phyloP scores from a whole-genome alignment of 2,797 vertebrate genomes.

The Brachyrhaphis roseni region DNA sequence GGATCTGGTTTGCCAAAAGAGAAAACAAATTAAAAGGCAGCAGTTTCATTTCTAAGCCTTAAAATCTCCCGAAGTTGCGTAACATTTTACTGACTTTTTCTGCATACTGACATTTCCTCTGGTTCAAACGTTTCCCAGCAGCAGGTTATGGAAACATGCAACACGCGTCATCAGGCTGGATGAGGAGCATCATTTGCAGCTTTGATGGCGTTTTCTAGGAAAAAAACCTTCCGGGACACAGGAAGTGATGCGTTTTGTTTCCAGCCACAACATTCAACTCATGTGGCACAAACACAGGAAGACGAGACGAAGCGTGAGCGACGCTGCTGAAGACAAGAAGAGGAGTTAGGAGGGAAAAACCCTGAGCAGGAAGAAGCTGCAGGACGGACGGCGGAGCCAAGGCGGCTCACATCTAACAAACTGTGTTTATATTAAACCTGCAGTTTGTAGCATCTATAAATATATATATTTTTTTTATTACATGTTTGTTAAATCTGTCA shows the following conservation, averaged over 20 bases:
- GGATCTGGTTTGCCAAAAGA: no score
- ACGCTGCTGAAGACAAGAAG: not conserved
- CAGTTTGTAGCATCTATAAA: no score
- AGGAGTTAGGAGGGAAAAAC: not conserved
- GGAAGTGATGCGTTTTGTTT: constrained; percentile 37
- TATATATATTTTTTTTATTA: no score
- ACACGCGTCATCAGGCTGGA: not conserved
- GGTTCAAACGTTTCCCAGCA: not conserved
- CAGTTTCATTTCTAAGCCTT: no score
- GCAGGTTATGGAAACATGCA: not conserved
- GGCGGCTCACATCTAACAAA: not conserved
- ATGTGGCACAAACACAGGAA: constrained; percentile 25
- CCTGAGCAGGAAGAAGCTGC: not conserved
- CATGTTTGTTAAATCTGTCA: no score
- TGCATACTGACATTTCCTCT: not conserved
- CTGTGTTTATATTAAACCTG: no score
- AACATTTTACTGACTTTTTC: not conserved
- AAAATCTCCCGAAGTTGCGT: not conserved
- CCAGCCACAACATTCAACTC: constrained; percentile 10
- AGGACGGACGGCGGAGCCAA: not conserved
- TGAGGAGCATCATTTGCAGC: not conserved
- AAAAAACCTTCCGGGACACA: constrained; percentile 9
- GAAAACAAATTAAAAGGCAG: no score
- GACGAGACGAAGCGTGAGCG: not conserved
- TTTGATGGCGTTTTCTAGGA: not conserved